Evolutionary conservation across 2,113 vertebrate species (phyloP), one percentile per base, ranked within the genome.

Genomic region (Myxocyprinus asiaticus): DNA sequence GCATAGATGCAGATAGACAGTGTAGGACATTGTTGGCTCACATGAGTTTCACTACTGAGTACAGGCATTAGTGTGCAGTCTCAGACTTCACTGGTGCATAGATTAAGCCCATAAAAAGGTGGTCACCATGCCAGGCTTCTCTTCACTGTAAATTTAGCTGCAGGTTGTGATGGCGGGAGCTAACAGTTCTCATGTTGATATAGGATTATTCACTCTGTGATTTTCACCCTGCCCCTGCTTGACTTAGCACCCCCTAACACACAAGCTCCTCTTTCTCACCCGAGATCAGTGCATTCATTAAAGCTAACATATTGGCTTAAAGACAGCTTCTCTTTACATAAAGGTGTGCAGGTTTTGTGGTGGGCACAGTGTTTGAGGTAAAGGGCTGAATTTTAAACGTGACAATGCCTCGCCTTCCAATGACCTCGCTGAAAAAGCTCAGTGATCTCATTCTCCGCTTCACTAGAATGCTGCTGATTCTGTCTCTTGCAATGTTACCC

Each of bases 381-480:
- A 84, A 84, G 86, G 83, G 82, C 88, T 91, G 90, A 89, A 93
- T 92, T 92, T 91, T 89, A 91, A 93, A 90, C 86, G 83, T 80
- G 85, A 81, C 77, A 78, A 80, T 81, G 85, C 83, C 87, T 88
- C 81, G 87, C 85, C 86, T 90, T 86, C 17, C 75, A 82, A 82
- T 92, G 91, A 92, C 93, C 91, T 92, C 87, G 85, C 85, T 86
- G 81, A 89, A 89, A 91, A 92, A 93, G 86, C 89, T 83, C 86
- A 86, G 88, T 93, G 90, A 92, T 92, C 91, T 91, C 89, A 92
- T 92, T 92, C 91, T 87, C 83, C 83, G 88, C 90, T 90, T 89
- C 88, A 90, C 87, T 89, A 89, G 88, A 90, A 91, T 86, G 89
- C 87, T 88, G 88, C 88, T 91, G 92, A 93, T 92, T 92, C 86